Base-by-base conservation (phyloP, 2,113 vertebrate species). In the Podarcis muralis region DNA sequence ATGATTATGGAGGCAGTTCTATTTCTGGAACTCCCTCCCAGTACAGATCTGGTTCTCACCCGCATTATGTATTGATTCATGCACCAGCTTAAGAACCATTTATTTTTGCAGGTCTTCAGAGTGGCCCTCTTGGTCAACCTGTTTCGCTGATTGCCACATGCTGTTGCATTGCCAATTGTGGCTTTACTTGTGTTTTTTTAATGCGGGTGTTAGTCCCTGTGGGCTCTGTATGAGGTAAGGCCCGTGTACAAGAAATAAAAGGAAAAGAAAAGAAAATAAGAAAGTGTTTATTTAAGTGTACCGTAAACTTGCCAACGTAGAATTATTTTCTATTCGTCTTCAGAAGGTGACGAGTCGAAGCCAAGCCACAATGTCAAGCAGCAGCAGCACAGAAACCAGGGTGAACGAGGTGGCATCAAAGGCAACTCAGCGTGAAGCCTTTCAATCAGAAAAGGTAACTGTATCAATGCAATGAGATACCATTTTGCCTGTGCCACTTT, bases 381-480 rank as follows among this genome's bases (percentile, higher is more conserved):
- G 93, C 81, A 96, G 93, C 81, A 95, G 80, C 90, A 96, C 90
- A 74, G 91, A 95, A 93, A 85, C 87, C 78, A 89, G 91, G 77
- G 86, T 76, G 89, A 97, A 95, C 89, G 92, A 97, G 96, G 93
- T 27, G 84, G 86, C 89, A 85, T 96, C 97, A 89, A 95, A 94
- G 95, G 89, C 96, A 93, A 88, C 76, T 69, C 96, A 97, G 93
- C 95, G 53, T 65, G 91, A 96, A 94, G 90, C 94, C 92, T 95
- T 95, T 93, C 96, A 97, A 91, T 96, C 94, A 94, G 96, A 97
- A 91, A 96, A 94, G 98, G 98, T 99, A 98, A 97, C 7, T 90
- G 23, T 74, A 91, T 90, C 12, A 59, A 87, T 87, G 87, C 25
- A 90, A 32, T 74, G 1, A 59, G 40, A 84, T 1, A 86, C 81